Conservation (phyloP, 2,888 invertebrate species). For the Caenorhabditis zanzibari region DNA sequence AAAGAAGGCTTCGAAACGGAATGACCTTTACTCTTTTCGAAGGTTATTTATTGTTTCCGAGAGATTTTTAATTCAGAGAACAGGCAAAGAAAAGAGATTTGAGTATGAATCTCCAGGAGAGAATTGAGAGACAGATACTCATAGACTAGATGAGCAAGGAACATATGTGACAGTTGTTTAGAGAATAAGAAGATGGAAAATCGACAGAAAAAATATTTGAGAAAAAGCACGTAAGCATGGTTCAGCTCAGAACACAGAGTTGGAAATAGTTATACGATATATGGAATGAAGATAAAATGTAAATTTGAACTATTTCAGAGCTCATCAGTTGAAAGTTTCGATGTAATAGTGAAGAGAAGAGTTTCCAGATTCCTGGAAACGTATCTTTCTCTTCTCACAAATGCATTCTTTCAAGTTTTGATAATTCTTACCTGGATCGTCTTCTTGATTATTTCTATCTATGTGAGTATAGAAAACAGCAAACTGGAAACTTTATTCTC, state of each 20-base stretch:
- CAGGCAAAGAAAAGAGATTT: not conserved
- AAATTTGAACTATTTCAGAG: no score
- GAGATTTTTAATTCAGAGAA: conserved; percentile 16
- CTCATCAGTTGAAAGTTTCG: conserved; percentile 62
- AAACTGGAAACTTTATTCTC: no score
- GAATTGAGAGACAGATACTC: not conserved
- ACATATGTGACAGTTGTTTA: conserved; percentile 11
- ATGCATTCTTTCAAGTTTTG: conserved; percentile 71
- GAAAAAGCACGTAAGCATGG: conserved; percentile 22
- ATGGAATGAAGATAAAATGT: not conserved
- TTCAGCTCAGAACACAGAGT: not conserved
- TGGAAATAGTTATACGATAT: not conserved
- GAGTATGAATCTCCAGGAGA: not conserved
- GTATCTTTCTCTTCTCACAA: conserved; percentile 75
- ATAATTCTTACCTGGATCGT: conserved; percentile 73
- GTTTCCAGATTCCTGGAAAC: conserved; percentile 54
- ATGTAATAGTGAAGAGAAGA: conserved; percentile 63
- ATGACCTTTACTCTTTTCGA: conserved; percentile 41
- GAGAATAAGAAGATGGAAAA: not conserved
- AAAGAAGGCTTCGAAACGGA: conserved; percentile 7
- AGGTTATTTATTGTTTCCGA: conserved; percentile 15
- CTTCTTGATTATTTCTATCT: conserved; percentile 78
- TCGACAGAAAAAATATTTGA: not conserved
- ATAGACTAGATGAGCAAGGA: conserved; percentile 13
- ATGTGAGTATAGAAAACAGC: conserved; percentile 61